Percentiles rank a stretch among this genome's conserved stretches.
Evolutionary conservation across 2,888 invertebrate genomes (phyloP).

Genomic region (Tipula vernalis): DNA sequence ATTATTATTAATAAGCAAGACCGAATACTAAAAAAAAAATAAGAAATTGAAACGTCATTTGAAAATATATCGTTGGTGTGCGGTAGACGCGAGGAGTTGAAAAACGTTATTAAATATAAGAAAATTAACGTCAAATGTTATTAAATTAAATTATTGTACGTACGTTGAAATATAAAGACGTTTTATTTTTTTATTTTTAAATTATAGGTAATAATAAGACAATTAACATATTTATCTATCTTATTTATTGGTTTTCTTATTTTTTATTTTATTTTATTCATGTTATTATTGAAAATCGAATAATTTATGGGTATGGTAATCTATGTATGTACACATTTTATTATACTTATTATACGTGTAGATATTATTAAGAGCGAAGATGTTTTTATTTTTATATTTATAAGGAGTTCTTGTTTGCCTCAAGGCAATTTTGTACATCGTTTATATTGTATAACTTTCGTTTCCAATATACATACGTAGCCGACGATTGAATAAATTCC

Average conservation of each 20-base stretch:
- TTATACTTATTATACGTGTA: neutral
- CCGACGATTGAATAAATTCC: neutral
- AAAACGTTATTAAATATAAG: neutral
- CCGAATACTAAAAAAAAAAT: neutral
- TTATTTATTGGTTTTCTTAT: neutral
- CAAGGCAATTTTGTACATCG: neutral
- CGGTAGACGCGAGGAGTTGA: neutral
- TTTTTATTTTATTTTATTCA: neutral
- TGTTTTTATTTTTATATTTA: neutral
- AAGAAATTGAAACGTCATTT: neutral
- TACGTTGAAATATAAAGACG: slow-evolving; percentile 4
- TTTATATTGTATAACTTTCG: neutral
- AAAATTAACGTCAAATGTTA: neutral
- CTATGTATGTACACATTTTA: neutral
- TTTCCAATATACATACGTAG: neutral
- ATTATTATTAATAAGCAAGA: neutral
- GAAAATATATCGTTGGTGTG: neutral
- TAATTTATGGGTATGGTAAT: slow-evolving; percentile 4
- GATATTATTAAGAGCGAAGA: neutral
- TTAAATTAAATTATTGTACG: neutral
- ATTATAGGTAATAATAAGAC: slow-evolving; percentile 4
- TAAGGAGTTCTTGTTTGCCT: neutral
- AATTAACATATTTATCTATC: slow-evolving; percentile 4
- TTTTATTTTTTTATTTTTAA: neutral
- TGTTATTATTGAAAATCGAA: neutral